These are phyloP conservation scores for Diplodus sargus DNA, from an alignment of 2,797 vertebrate genomes.

Conservation along the genomic window DNA sequence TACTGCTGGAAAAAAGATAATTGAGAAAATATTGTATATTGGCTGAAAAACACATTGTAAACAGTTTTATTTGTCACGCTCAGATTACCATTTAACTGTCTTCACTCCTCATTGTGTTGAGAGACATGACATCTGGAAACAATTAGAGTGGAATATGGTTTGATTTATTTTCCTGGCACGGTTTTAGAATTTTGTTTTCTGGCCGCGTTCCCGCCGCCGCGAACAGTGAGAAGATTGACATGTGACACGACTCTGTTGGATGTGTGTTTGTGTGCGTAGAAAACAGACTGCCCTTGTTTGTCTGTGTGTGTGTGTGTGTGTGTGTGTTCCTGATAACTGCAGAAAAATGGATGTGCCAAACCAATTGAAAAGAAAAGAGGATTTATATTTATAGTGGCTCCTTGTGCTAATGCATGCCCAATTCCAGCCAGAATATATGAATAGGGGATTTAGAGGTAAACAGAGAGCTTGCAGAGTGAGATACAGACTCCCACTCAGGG, in stretches of 20 bases:
- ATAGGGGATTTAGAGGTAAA: background rate
- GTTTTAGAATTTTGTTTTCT: conserved; percentile 1
- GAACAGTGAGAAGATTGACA: conserved; percentile 22
- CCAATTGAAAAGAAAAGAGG: background rate
- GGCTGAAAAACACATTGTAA: background rate
- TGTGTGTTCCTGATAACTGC: conserved; percentile 15
- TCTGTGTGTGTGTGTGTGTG: background rate
- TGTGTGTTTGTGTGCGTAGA: conserved; percentile 7
- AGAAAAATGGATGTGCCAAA: conserved; percentile 21
- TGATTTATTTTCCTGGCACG: background rate
- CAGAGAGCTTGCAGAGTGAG: background rate
- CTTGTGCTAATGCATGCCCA: background rate
- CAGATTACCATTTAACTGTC: background rate
- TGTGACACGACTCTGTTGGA: background rate
- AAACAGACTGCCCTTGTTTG: background rate
- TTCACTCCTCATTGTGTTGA: background rate
- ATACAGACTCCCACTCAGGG: background rate
- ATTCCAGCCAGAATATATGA: conserved; percentile 2
- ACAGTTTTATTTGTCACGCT: background rate
- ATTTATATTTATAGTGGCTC: conserved; percentile 9
- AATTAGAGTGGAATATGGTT: background rate
- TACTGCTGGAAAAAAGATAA: background rate
- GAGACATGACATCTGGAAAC: conserved; percentile 1
- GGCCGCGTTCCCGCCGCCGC: background rate
- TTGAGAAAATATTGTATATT: background rate